phyloP scores from a whole-genome alignment of 2,113 vertebrate species.

The Leptosomus discolor region DNA sequence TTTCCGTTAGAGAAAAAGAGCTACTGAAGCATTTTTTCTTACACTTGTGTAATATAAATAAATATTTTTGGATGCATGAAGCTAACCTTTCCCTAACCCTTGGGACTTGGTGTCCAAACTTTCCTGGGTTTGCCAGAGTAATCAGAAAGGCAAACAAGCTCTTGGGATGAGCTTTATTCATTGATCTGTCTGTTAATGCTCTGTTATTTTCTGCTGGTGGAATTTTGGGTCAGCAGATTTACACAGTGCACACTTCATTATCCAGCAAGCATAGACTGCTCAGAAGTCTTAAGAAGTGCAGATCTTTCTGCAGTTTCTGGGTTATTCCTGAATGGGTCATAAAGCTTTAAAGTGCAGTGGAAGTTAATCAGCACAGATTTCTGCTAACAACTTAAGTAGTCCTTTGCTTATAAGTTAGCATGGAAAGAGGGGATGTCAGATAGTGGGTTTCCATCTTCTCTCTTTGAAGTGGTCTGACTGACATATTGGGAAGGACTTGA shows the following conservation, averaged over 20 bases:
- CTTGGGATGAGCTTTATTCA: slow-evolving; percentile 3
- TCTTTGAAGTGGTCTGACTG: background rate
- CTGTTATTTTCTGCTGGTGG: no score
- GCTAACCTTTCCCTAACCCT: slow-evolving; percentile 4
- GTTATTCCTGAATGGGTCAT: background rate
- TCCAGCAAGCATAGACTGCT: background rate
- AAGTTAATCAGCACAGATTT: background rate
- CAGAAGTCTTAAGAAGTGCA: background rate
- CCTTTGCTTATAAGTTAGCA: background rate
- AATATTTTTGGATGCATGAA: background rate
- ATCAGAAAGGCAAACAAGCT: slow-evolving; percentile 30
- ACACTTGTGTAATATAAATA: background rate
- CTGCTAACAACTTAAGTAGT: background rate
- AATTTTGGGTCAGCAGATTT: slow-evolving; percentile 29
- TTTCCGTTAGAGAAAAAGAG: background rate
- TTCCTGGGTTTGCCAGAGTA: background rate
- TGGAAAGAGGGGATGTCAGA: background rate
- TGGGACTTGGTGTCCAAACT: background rate
- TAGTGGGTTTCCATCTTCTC: background rate
- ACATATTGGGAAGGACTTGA: background rate
- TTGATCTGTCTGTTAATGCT: background rate
- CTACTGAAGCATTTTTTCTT: background rate
- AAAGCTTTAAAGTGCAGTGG: background rate
- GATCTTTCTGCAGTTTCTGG: background rate
- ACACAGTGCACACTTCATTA: slow-evolving; percentile 32